phyloP scores from a whole-genome alignment of 2,113 vertebrate species.

The Anarrhichthys ocellatus region DNA sequence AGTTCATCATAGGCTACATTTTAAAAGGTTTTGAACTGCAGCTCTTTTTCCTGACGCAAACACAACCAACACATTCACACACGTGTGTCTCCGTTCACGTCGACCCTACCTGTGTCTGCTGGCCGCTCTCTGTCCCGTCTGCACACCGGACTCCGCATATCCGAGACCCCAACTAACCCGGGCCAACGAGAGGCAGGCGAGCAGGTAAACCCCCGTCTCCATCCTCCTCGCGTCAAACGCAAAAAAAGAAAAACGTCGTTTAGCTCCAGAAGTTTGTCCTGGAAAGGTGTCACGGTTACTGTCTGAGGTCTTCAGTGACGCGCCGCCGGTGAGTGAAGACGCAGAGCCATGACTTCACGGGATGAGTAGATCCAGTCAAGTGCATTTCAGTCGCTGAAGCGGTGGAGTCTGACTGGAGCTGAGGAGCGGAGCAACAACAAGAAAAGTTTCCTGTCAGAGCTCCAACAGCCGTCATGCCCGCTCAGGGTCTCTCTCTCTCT shows the following conservation, averaged over 20 bases:
- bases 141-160: constrained; percentile 65
- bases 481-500: constrained; percentile 21
- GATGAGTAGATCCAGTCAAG: constrained; percentile 47
- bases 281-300: not conserved
- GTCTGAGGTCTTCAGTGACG: constrained; percentile 4
- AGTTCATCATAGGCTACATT: too few species aligned
- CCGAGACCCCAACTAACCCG: constrained; percentile 63
- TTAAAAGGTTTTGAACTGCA: not conserved
- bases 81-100: too few species aligned
- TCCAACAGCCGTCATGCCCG: constrained; percentile 45
- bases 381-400: constrained; percentile 33
- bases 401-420: not conserved
- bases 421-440: not conserved
- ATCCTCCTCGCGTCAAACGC: constrained; percentile 46
- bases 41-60: too few species aligned
- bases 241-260: constrained; percentile 1
- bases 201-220: constrained; percentile 68
- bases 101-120: constrained; percentile 83
- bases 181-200: constrained; percentile 45
- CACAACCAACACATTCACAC: too few species aligned
- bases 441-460: constrained; percentile 63
- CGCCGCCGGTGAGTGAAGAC: not conserved
- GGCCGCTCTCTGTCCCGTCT: constrained; percentile 73
- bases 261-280: constrained; percentile 20
- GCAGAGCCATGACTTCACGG: constrained; percentile 35